Percentiles rank a stretch among this genome's conserved stretches.
These are phyloP conservation scores for Takifugu flavidus DNA, from an alignment of 2,113 vertebrate genomes.

Conservation along the genomic window DNA sequence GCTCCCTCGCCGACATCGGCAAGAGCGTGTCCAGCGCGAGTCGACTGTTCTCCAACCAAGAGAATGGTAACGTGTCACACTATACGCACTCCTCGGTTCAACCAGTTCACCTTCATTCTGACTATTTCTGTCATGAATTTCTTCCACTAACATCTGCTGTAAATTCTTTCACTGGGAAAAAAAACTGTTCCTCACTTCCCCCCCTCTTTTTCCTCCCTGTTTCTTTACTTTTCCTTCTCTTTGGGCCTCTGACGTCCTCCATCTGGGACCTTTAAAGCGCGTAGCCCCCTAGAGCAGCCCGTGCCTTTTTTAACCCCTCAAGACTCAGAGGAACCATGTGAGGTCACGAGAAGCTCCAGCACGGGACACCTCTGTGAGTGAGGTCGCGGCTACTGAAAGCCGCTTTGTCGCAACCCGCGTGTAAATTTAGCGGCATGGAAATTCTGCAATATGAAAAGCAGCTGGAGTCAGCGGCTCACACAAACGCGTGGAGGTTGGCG, in stretches of 20 bases:
- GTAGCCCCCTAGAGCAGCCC: constrained; percentile 82
- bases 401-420: background rate
- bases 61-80: constrained; percentile 86
- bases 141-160: background rate
- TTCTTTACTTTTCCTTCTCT: constrained; percentile 17
- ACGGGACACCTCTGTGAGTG: constrained; percentile 96
- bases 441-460: background rate
- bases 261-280: constrained; percentile 70
- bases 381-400: constrained; percentile 29
- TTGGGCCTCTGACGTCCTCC: constrained; percentile 60
- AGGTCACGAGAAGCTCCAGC: constrained; percentile 88
- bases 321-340: constrained; percentile 80
- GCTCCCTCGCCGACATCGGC: constrained; percentile 95
- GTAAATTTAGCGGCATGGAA: background rate
- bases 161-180: constrained; percentile 5
- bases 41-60: constrained; percentile 90
- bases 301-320: constrained; percentile 84
- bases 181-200: constrained; percentile 4
- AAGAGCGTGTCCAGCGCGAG: constrained; percentile 98
- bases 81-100: background rate
- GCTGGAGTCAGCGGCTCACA: background rate
- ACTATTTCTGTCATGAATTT: background rate
- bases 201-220: constrained; percentile 1
- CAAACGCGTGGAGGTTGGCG: background rate
- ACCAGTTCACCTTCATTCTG: background rate